These are phyloP conservation scores for Otis tarda DNA, from an alignment of 2,113 vertebrate species.

Conservation along the genomic window DNA sequence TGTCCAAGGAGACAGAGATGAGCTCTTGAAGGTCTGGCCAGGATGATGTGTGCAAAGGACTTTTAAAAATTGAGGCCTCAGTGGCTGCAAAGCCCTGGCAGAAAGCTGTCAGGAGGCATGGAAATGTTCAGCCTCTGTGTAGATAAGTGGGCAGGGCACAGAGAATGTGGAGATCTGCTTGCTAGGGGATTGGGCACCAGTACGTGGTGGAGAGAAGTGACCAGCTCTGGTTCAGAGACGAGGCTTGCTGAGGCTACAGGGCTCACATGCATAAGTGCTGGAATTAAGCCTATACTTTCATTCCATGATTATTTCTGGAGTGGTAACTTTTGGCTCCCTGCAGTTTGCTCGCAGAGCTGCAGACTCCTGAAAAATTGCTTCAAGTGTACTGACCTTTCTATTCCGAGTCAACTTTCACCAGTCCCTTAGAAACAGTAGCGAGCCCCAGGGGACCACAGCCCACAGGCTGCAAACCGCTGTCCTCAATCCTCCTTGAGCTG, in stretches of 20 bases:
- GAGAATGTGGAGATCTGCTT: not conserved
- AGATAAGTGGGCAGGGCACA: not conserved
- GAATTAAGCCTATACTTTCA: not conserved
- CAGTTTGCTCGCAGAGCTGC: not conserved
- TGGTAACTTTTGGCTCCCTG: not conserved
- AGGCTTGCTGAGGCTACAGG: not conserved
- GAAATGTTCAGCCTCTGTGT: not conserved
- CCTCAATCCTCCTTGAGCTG: not conserved
- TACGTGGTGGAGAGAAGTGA: not conserved
- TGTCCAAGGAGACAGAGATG: accelerated
- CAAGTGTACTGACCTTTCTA: slow-evolving; percentile 18
- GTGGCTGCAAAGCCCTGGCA: not conserved
- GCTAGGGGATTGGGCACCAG: too few species aligned
- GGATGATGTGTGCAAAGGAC: not conserved
- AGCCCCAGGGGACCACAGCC: not conserved
- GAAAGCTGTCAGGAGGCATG: not conserved
- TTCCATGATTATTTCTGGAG: not conserved
- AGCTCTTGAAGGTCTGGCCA: not conserved
- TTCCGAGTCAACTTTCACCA: not conserved
- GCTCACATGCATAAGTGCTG: not conserved
- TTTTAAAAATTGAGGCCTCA: not conserved
- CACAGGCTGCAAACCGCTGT: not conserved
- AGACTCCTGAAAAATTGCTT: not conserved
- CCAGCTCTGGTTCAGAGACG: not conserved
- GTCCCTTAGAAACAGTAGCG: not conserved